Percentiles rank a stretch among this genome's conserved stretches.
Evolutionary conservation across 1,140 invertebrate genomes (phyloP).

Genomic region (Maconellicoccus hirsutus): DNA sequence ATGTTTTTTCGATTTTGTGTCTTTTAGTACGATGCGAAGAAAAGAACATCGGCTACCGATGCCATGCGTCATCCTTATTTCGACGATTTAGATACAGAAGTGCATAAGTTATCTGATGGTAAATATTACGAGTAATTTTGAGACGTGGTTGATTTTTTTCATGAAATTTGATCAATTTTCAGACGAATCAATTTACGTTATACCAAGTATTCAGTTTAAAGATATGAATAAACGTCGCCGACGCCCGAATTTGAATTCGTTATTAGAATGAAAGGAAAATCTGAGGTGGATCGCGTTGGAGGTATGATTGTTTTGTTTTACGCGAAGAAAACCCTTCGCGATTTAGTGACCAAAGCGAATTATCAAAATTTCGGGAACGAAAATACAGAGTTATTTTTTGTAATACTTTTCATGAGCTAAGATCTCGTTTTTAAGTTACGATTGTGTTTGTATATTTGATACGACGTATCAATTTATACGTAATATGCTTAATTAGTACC

Average conservation of each 20-base stretch:
- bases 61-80: slow-evolving; percentile 87
- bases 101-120: slow-evolving; percentile 82
- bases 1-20: slow-evolving; percentile 24
- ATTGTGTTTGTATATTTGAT: not conserved
- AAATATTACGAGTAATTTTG: slow-evolving; percentile 34
- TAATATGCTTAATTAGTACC: not conserved
- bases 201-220: not conserved
- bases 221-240: not conserved
- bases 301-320: too few species aligned
- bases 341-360: not conserved
- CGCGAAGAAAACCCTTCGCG: too few species aligned
- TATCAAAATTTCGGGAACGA: not conserved
- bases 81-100: slow-evolving; percentile 67
- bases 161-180: not conserved
- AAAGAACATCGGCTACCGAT: slow-evolving; percentile 72
- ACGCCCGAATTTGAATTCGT: too few species aligned
- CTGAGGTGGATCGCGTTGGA: too few species aligned
- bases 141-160: too few species aligned
- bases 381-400: too few species aligned
- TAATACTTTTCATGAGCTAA: not conserved
- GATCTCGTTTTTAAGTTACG: not conserved
- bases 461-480: not conserved
- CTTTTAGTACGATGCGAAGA: slow-evolving; percentile 67
- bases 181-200: slow-evolving; percentile 18
- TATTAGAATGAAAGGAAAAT: too few species aligned